Evolutionary conservation across 2,113 vertebrate genomes (phyloP), one percentile per base, ranked within the genome.

Genomic region (Tamias sibiricus): DNA sequence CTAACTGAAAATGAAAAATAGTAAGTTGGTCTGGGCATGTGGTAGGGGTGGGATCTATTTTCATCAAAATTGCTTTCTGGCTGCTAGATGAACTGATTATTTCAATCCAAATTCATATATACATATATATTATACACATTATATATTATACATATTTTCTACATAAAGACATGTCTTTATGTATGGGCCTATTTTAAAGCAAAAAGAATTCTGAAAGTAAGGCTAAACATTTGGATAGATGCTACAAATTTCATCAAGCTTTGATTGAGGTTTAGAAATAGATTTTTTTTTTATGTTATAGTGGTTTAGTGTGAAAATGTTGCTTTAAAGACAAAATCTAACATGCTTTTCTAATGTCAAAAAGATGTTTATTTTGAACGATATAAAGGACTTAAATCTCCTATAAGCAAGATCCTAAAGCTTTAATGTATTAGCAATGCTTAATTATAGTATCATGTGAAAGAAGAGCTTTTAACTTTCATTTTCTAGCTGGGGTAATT

Each of bases 401-500:
- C n/a, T 87, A 0, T 37, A 79, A 95, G 77, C 28, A 81, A 40
- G 40, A 74, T 76, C 5, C 57, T 66, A 62, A 59, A 80, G 11
- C 57, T 90, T 6, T 40, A 17, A 69, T 26, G 68, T 11, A 64
- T 62, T 90, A 47, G 79, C 9, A 74, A 42, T 30, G 8, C 42
- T 86, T 83, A 71, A 8, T 69, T 82, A 71, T 57, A 81, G 28
- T 19, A 72, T 68, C 42, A 52, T 64, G 40, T 66, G 30, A 77
- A 47, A 68, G 4, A 44, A 89, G 32, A 6, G 32, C 28, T 82
- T 95, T 95, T 79, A 28, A 87, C 62, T 95, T 94, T 93, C 40
- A 83, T 93, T 97, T 97, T 91, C 40, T 75, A 94, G 17, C 30
- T 92, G 24, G 7, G 76, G 0, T 66, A 83, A 81, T 68, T 94